Evolutionary conservation across 2,888 invertebrate genomes (phyloP).

Genomic region (Sinhomidia bicolor): DNA sequence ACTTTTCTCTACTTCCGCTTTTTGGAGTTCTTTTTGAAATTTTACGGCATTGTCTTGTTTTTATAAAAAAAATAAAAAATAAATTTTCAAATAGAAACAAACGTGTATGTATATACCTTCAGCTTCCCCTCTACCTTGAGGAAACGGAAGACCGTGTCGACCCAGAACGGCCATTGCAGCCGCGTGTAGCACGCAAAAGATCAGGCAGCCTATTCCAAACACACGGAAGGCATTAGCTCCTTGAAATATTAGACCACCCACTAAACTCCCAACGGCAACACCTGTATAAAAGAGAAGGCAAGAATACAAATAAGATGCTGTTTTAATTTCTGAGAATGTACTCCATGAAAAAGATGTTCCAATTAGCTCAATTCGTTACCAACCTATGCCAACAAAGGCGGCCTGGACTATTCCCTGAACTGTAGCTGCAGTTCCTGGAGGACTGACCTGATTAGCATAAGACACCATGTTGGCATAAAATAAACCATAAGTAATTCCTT

Average conservation of each 20-base stretch:
- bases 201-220: constrained; percentile 87
- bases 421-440: constrained; percentile 92
- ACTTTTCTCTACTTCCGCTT: too few relatives aligned
- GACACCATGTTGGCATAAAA: constrained; percentile 94
- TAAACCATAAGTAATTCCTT: constrained; percentile 94
- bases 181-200: constrained; percentile 85
- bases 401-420: constrained; percentile 89
- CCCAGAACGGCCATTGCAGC: constrained; percentile 83
- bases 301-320: background rate
- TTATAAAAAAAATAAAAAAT: too few relatives aligned
- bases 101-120: too few relatives aligned
- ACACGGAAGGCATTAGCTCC: constrained; percentile 87
- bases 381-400: constrained; percentile 27
- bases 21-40: too few relatives aligned
- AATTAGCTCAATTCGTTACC: background rate
- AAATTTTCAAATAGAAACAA: too few relatives aligned
- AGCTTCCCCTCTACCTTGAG: constrained; percentile 71
- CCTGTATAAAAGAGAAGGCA: constrained; percentile 82
- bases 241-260: constrained; percentile 88
- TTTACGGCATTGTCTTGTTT: too few relatives aligned
- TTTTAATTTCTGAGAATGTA: background rate
- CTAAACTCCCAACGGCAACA: constrained; percentile 89
- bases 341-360: background rate
- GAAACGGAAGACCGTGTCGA: constrained; percentile 73
- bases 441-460: constrained; percentile 91